Evolutionary conservation across 2,113 vertebrate genomes (phyloP).

Genomic region (Phaethornis superciliosus): DNA sequence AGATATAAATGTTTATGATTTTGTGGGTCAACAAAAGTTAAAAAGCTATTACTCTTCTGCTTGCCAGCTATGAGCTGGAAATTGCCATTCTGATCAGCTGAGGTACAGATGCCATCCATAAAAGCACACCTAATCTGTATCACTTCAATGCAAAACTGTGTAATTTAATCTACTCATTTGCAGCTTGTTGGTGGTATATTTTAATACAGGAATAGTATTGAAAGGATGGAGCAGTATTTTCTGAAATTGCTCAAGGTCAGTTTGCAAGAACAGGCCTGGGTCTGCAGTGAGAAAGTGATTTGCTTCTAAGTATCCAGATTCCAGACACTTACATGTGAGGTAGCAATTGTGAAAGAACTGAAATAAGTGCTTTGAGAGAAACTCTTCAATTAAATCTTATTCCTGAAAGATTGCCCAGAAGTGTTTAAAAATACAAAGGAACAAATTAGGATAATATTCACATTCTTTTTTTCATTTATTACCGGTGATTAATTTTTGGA

Average conservation of each 20-base stretch:
- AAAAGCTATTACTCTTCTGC: background rate
- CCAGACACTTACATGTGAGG: background rate
- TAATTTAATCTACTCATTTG: background rate
- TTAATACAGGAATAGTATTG: background rate
- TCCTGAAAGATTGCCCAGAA: background rate
- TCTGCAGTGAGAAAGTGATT: background rate
- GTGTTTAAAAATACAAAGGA: background rate
- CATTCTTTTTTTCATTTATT: background rate
- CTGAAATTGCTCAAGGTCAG: background rate
- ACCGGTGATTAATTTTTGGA: background rate
- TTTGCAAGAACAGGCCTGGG: background rate
- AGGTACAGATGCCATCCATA: background rate
- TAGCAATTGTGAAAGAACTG: background rate
- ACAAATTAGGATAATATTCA: background rate
- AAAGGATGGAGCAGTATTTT: background rate
- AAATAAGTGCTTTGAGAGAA: background rate
- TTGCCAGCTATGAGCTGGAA: background rate
- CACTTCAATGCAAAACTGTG: background rate
- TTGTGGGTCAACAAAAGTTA: background rate
- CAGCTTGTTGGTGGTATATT: background rate
- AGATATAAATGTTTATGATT: background rate
- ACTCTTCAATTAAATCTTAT: background rate
- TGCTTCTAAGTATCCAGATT: background rate
- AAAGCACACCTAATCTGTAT: background rate
- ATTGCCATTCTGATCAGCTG: background rate